phyloP scores from a whole-genome alignment of 1,140 invertebrate species.

The Lasioglossum albipes region DNA sequence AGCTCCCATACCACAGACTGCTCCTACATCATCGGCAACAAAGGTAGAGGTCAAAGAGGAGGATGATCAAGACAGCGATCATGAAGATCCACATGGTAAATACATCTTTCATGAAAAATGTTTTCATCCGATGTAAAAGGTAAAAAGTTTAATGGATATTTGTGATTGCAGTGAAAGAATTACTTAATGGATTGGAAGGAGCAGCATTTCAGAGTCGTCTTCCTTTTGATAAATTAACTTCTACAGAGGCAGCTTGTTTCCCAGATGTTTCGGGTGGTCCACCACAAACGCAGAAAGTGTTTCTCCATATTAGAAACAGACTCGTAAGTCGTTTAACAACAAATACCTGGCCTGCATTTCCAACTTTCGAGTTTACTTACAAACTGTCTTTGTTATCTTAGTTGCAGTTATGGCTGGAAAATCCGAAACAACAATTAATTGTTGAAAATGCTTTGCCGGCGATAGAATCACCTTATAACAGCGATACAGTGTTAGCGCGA shows the following conservation, averaged over 20 bases:
- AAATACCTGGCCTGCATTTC: background rate
- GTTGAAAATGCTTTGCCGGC: constrained; percentile 89
- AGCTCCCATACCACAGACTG: constrained; percentile 54
- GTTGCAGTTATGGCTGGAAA: constrained; percentile 98
- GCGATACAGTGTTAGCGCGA: constrained; percentile 90
- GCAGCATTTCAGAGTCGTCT: constrained; percentile 96
- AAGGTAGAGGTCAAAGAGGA: constrained; percentile 76
- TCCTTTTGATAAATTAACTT: constrained; percentile 96
- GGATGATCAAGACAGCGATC: constrained; percentile 78
- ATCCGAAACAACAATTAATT: constrained; percentile 95
- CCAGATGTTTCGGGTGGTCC: constrained; percentile 92
- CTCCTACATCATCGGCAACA: constrained; percentile 59
- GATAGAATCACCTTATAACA: constrained; percentile 95
- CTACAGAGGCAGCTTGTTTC: constrained; percentile 95
- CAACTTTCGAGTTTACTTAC: constrained; percentile 2
- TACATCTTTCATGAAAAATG: background rate
- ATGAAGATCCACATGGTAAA: constrained; percentile 77
- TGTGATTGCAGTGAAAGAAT: constrained; percentile 73
- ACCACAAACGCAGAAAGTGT: constrained; percentile 92
- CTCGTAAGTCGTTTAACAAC: constrained; percentile 81
- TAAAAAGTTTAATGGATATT: constrained; percentile 63
- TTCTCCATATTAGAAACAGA: constrained; percentile 95
- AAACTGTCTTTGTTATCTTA: constrained; percentile 69
- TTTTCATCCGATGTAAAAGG: background rate
- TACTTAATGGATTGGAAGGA: constrained; percentile 88